Evolutionary conservation across 2,888 invertebrate species (phyloP).

Genomic region (Endomychus coccineus): DNA sequence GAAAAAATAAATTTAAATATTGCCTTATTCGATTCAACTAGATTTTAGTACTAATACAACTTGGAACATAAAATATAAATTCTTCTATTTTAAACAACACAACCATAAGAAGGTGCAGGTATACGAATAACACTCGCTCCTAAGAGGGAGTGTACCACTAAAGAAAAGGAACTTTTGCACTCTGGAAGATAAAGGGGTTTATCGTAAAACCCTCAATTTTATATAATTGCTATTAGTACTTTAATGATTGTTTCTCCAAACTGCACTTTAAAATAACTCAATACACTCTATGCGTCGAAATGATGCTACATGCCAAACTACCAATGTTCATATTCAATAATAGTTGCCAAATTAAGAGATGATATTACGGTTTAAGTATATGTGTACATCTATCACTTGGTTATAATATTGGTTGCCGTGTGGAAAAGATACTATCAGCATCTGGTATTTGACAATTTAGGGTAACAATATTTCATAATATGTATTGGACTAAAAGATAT

Average conservation of each 20-base stretch:
- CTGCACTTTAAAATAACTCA: too few relatives aligned
- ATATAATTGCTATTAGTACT: conserved; percentile 3
- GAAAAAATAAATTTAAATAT: conserved; percentile 28
- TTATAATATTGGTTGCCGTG: too few relatives aligned
- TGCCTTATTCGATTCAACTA: conserved; percentile 32
- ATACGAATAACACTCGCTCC: conserved; percentile 27
- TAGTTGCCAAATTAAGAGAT: too few relatives aligned
- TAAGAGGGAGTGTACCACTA: conserved; percentile 24
- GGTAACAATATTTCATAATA: too few relatives aligned
- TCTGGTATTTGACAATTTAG: too few relatives aligned
- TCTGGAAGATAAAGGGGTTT: conserved; percentile 10
- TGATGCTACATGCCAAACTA: too few relatives aligned
- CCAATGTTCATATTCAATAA: too few relatives aligned
- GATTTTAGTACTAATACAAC: conserved; percentile 8
- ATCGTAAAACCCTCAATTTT: conserved; percentile 2
- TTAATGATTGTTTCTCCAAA: conserved; percentile 10
- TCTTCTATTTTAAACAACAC: conserved; percentile 31
- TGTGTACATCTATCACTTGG: too few relatives aligned
- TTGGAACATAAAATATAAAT: conserved; percentile 24
- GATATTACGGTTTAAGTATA: too few relatives aligned
- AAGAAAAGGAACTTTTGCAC: conserved; percentile 19
- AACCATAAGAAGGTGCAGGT: conserved; percentile 34
- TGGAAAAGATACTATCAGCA: too few relatives aligned
- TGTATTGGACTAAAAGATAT: too few relatives aligned
- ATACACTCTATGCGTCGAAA: too few relatives aligned